phyloP scores from a whole-genome alignment of 2,797 vertebrate genomes.

The Gymnothorax javanicus region DNA sequence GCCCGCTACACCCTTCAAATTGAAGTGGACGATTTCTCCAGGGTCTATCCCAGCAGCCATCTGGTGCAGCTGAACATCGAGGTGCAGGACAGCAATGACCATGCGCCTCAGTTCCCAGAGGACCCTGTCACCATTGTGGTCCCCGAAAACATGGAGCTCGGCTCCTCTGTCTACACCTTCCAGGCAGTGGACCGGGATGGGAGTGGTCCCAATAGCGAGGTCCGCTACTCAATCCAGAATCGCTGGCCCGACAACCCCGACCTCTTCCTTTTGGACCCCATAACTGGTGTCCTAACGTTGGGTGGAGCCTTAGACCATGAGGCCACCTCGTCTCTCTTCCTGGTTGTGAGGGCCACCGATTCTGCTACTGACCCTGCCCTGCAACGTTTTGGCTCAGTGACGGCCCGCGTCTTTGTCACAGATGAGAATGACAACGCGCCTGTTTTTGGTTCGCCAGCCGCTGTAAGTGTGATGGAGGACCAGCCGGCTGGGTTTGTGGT shows the following conservation, averaged over 20 bases:
- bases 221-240: constrained; percentile 82
- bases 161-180: constrained; percentile 84
- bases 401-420: constrained; percentile 85
- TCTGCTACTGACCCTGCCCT: constrained; percentile 78
- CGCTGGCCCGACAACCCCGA: constrained; percentile 71
- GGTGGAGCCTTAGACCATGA: constrained; percentile 82
- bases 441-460: constrained; percentile 79
- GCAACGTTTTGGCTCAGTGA: constrained; percentile 83
- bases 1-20: constrained; percentile 81
- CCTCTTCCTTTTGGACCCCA: constrained; percentile 79
- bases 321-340: constrained; percentile 75
- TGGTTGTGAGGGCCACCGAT: constrained; percentile 89
- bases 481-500: constrained; percentile 85
- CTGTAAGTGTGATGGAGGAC: constrained; percentile 87
- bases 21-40: constrained; percentile 82
- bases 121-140: constrained; percentile 89
- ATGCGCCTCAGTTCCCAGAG: constrained; percentile 84
- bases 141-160: constrained; percentile 76
- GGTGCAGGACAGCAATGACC: constrained; percentile 91
- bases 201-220: constrained; percentile 85
- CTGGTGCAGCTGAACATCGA: constrained; percentile 84
- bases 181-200: constrained; percentile 87
- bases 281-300: constrained; percentile 82
- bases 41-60: constrained; percentile 74
- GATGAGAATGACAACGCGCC: constrained; percentile 92